Evolutionary conservation across 1,140 invertebrate genomes (phyloP).

Genomic region (Holcopasites calliopsidis): DNA sequence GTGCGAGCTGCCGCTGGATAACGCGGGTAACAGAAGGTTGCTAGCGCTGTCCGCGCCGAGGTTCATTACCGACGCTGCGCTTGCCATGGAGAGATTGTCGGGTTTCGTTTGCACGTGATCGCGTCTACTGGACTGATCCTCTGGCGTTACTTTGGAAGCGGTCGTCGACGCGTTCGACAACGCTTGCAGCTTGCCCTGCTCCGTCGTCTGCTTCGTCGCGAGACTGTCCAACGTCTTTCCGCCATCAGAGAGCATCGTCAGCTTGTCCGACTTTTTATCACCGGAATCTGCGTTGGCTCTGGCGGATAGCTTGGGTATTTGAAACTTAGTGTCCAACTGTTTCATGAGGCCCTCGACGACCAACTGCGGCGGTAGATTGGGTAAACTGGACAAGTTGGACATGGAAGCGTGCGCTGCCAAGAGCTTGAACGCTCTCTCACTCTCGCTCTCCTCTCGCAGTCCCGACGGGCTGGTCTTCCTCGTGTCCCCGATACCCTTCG

Average conservation of each 20-base stretch:
- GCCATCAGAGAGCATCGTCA: slow-evolving; percentile 40
- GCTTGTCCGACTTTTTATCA: slow-evolving; percentile 68
- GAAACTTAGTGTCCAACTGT: slow-evolving; percentile 90
- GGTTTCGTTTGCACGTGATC: slow-evolving; percentile 59
- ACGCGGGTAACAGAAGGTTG: slow-evolving; percentile 58
- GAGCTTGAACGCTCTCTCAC: slow-evolving; percentile 80
- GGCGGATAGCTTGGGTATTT: slow-evolving; percentile 90
- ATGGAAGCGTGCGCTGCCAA: slow-evolving; percentile 80
- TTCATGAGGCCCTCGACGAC: slow-evolving; percentile 88
- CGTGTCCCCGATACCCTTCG: slow-evolving; percentile 79
- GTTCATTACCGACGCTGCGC: slow-evolving; percentile 49
- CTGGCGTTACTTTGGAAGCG: slow-evolving; percentile 34
- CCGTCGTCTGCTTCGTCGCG: slow-evolving; percentile 55
- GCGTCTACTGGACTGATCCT: slow-evolving; percentile 58
- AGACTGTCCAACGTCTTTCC: slow-evolving; percentile 55
- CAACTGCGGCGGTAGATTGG: slow-evolving; percentile 74
- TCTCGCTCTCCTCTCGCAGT: slow-evolving; percentile 83
- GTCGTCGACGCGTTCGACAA: slow-evolving; percentile 53
- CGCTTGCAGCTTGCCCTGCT: slow-evolving; percentile 58
- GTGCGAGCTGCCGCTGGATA: slow-evolving; percentile 46
- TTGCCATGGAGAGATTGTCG: slow-evolving; percentile 59
- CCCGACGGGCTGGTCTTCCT: slow-evolving; percentile 84
- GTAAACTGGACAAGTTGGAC: slow-evolving; percentile 77
- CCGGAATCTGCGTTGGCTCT: slow-evolving; percentile 71
- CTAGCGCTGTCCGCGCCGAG: slow-evolving; percentile 50